These are phyloP conservation scores for Aphidius gifuensis DNA, from an alignment of 1,140 invertebrate species.

Conservation along the genomic window DNA sequence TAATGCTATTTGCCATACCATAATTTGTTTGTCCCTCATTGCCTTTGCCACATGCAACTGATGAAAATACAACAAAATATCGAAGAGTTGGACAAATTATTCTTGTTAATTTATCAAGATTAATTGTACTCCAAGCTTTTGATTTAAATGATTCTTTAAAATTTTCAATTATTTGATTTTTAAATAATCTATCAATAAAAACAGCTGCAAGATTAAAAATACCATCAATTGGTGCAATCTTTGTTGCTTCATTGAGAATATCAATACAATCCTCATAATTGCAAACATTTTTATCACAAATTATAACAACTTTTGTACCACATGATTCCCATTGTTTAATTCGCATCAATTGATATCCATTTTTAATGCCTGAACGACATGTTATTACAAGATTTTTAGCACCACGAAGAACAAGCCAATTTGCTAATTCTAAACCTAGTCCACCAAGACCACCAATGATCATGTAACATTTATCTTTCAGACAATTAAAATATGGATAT, in stretches of 20 bases:
- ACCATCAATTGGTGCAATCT: conserved; percentile 81
- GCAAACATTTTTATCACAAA: conserved; percentile 68
- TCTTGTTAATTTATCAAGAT: conserved; percentile 73
- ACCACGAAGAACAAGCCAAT: conserved; percentile 86
- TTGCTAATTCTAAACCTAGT: conserved; percentile 89
- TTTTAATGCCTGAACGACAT: conserved; percentile 80
- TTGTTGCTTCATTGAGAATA: conserved; percentile 67
- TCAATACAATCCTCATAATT: conserved; percentile 64
- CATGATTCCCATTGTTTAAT: conserved; percentile 70
- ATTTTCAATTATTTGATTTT: conserved; percentile 79
- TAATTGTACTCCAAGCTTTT: conserved; percentile 79
- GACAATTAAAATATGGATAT: conserved; percentile 41
- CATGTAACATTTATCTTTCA: conserved; percentile 76
- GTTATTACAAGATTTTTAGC: conserved; percentile 83
- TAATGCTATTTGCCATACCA: conserved; percentile 90
- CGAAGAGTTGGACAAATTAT: conserved; percentile 74
- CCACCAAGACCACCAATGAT: conserved; percentile 88
- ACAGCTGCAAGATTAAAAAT: conserved; percentile 94
- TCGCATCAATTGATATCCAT: conserved; percentile 82
- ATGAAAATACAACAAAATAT: conserved; percentile 93
- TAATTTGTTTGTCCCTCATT: conserved; percentile 95
- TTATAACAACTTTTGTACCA: conserved; percentile 69
- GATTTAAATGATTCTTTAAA: conserved; percentile 75
- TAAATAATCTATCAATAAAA: conserved; percentile 80
- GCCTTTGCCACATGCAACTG: conserved; percentile 89